These are phyloP conservation scores for Onychomys leucogaster DNA, from an alignment of 2,797 vertebrate genomes.

Conservation along the genomic window DNA sequence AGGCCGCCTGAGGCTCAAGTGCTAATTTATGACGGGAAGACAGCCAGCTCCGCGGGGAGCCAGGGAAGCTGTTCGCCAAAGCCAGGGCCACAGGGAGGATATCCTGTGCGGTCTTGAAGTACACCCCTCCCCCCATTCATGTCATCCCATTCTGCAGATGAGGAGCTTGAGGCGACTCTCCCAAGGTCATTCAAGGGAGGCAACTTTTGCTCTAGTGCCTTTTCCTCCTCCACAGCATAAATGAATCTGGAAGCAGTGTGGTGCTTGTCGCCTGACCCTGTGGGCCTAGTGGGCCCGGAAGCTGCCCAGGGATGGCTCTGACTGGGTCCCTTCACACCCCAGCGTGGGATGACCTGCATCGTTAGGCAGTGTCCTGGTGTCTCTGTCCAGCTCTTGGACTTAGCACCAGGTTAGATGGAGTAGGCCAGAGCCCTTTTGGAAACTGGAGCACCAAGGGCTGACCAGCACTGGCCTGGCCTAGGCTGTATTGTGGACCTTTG, in stretches of 20 bases:
- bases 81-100: background rate
- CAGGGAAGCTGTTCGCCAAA: background rate
- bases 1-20: slow-evolving; percentile 69
- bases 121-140: background rate
- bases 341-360: background rate
- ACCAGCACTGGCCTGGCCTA: background rate
- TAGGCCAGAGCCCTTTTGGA: background rate
- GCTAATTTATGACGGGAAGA: slow-evolving; percentile 68
- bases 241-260: background rate
- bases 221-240: background rate
- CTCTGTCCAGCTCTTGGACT: background rate
- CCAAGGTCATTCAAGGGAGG: slow-evolving; percentile 72
- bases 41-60: slow-evolving; percentile 55
- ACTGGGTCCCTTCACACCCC: background rate
- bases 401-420: background rate
- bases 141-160: slow-evolving; percentile 47
- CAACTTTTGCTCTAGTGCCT: background rate
- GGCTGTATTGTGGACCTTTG: background rate
- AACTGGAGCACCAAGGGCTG: background rate
- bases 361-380: background rate
- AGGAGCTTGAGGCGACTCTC: background rate
- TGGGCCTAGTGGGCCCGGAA: background rate
- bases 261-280: background rate
- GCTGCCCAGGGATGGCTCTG: background rate
- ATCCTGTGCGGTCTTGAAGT: background rate